phyloP scores from a whole-genome alignment of 2,888 invertebrate species.

The Diploptera punctata region DNA sequence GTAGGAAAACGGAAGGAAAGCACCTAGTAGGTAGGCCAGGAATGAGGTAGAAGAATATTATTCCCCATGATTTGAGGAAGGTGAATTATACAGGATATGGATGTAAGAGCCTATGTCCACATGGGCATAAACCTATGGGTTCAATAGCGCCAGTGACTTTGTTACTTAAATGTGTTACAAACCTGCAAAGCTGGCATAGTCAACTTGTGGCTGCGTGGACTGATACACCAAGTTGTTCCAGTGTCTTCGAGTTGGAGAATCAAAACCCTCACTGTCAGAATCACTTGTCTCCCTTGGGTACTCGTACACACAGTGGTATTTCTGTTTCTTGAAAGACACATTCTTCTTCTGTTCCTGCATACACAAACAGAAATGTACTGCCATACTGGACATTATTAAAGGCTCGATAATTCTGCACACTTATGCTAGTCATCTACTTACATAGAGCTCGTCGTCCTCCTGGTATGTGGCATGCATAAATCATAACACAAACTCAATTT shows the following conservation, averaged over 20 bases:
- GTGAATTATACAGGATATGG: no score
- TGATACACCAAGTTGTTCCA: slow-evolving; percentile 25
- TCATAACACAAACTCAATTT: not conserved
- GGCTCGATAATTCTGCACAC: no score
- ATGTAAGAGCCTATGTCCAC: no score
- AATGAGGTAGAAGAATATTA: no score
- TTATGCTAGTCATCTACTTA: no score
- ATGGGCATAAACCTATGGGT: no score
- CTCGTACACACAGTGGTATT: slow-evolving; percentile 84
- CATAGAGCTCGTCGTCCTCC: slow-evolving; percentile 26
- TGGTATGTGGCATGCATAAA: slow-evolving; percentile 7
- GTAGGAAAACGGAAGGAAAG: no score
- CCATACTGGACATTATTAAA: not conserved
- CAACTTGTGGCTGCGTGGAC: slow-evolving; percentile 43
- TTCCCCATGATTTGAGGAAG: no score
- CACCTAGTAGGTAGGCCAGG: no score
- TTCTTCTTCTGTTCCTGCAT: slow-evolving; percentile 61
- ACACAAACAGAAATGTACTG: not conserved
- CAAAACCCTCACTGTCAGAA: slow-evolving; percentile 44
- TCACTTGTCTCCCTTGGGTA: slow-evolving; percentile 74
- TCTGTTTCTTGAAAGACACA: slow-evolving; percentile 83
- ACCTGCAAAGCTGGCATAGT: slow-evolving; percentile 53
- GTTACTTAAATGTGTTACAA: slow-evolving; percentile 26
- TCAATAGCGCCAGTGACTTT: no score
- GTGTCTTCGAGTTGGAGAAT: slow-evolving; percentile 30